A percentile compares a stretch with the other conserved stretches of the same genome.
Conservation (phyloP, 2,797 vertebrate species). For the Xerus rutilus region DNA sequence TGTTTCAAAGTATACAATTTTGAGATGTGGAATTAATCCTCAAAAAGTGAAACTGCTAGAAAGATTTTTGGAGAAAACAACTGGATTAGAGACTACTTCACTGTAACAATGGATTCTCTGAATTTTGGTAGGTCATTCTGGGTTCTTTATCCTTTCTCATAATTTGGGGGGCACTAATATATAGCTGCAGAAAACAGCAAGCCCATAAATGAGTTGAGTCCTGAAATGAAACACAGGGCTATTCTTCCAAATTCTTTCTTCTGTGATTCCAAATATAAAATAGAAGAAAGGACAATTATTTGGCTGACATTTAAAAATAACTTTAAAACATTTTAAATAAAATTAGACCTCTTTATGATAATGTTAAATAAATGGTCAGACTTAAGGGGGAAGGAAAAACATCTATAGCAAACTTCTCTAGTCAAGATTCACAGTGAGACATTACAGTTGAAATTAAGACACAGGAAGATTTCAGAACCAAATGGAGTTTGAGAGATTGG, state of each 20-base stretch:
- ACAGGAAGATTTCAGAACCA: neutral
- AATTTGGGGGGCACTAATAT: neutral
- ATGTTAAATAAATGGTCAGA: conserved; percentile 47
- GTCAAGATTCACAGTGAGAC: neutral
- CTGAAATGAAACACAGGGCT: neutral
- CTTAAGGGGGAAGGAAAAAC: neutral
- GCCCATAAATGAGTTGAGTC: neutral
- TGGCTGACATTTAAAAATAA: conserved; percentile 69
- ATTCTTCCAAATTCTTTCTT: conserved; percentile 53
- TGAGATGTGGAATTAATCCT: neutral
- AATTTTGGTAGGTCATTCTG: neutral
- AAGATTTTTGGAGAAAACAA: conserved; percentile 7
- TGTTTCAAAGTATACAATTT: neutral
- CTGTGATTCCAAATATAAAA: conserved; percentile 63
- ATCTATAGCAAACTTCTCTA: neutral
- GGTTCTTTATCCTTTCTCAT: neutral
- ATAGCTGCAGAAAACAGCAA: neutral
- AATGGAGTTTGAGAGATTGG: neutral
- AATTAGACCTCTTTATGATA: neutral
- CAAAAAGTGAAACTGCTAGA: neutral
- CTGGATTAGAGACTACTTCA: neutral
- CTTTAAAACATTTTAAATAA: conserved; percentile 62
- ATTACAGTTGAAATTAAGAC: neutral
- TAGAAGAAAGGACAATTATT: conserved; percentile 64
- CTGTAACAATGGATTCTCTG: neutral